phyloP scores from a whole-genome alignment of 2,888 invertebrate species.

The Chorisops tibialis region DNA sequence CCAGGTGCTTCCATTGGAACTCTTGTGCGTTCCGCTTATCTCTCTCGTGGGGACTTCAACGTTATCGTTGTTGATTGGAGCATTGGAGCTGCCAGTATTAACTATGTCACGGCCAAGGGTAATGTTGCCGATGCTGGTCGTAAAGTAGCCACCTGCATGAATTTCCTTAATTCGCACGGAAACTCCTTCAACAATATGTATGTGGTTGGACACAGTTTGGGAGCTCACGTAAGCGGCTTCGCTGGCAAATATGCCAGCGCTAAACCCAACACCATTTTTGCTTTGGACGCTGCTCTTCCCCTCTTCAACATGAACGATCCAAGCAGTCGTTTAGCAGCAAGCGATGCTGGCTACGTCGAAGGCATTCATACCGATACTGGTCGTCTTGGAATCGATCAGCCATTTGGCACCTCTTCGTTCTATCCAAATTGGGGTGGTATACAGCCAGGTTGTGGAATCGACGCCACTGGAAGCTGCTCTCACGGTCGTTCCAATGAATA shows the following conservation, averaged over 20 bases:
- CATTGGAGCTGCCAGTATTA: conserved; percentile 53
- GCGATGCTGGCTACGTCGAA: conserved; percentile 46
- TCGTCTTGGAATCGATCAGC: conserved; percentile 42
- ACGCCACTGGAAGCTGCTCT: conserved; percentile 49
- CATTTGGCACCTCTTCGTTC: conserved; percentile 53
- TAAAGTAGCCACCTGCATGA: conserved; percentile 40
- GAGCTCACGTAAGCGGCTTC: conserved; percentile 58
- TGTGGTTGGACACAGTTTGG: conserved; percentile 59
- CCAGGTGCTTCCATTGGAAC: conserved; percentile 50
- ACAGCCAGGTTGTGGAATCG: conserved; percentile 54
- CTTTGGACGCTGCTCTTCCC: conserved; percentile 39
- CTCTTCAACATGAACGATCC: conserved; percentile 38
- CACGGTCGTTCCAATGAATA: conserved; percentile 51
- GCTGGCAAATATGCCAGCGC: conserved; percentile 58
- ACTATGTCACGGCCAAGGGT: conserved; percentile 57
- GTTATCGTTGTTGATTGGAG: conserved; percentile 63
- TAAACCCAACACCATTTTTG: conserved; percentile 55
- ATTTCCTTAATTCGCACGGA: conserved; percentile 52
- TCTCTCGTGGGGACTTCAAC: conserved; percentile 57
- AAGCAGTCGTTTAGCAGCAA: conserved; percentile 37
- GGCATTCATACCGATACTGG: conserved; percentile 46
- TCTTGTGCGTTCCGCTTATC: conserved; percentile 51
- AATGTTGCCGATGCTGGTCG: conserved; percentile 39
- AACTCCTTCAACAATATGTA: conserved; percentile 52
- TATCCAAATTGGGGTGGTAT: conserved; percentile 56